Conservation (phyloP, 2,797 vertebrate species). For the Rhinichthys osculus region DNA sequence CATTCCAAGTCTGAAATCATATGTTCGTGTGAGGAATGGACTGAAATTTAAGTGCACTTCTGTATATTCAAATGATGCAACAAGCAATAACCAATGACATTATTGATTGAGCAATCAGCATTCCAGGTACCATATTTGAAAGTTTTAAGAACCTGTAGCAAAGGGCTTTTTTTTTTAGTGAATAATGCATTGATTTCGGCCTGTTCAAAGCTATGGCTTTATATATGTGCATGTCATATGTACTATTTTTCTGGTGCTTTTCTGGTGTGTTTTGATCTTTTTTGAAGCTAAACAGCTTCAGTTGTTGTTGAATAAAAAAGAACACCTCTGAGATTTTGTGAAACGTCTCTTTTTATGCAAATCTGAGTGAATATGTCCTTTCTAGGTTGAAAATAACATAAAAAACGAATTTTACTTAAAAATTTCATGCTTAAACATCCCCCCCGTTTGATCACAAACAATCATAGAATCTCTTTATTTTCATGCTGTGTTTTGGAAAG, state of each 20-base stretch:
- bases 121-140: not conserved
- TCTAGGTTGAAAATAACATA: not conserved
- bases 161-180: not conserved
- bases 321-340: not conserved
- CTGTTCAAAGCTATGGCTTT: not conserved
- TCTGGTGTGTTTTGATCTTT: not conserved
- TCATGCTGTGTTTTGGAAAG: constrained; percentile 1
- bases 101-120: not conserved
- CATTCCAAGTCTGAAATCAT: not conserved
- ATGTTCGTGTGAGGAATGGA: not conserved
- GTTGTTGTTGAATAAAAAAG: not conserved
- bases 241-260: not conserved
- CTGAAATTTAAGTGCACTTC: not conserved
- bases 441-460: too few relatives aligned
- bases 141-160: not conserved
- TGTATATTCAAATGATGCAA: not conserved
- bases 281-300: not conserved
- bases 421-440: too few relatives aligned
- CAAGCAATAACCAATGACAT: not conserved
- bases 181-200: not conserved
- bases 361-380: not conserved
- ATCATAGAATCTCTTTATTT: not conserved
- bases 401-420: too few relatives aligned
- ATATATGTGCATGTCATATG: not conserved
- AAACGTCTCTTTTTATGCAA: not conserved